Evolutionary conservation across 1,140 invertebrate species (phyloP).

Genomic region (Rhysida immarginata): DNA sequence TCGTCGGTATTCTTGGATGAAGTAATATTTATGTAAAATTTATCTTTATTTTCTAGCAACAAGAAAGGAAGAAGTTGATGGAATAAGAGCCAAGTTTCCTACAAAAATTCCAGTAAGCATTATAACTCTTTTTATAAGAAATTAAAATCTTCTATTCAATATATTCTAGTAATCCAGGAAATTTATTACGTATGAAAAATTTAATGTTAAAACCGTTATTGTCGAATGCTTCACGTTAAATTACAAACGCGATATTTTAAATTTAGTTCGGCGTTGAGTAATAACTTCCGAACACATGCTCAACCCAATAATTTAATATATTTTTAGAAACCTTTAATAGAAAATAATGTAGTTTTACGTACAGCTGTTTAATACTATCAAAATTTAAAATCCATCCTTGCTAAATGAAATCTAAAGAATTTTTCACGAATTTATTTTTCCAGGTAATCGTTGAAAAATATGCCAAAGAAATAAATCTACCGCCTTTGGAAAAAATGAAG

Average conservation of each 20-base stretch:
- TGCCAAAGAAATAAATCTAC: constrained; percentile 47
- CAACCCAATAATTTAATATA: no score
- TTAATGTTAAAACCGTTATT: no score
- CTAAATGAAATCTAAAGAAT: constrained; percentile 18
- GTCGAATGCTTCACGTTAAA: no score
- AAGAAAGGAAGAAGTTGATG: constrained; percentile 32
- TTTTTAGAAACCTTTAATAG: no score
- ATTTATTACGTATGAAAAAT: constrained; percentile 11
- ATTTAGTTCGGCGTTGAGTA: no score
- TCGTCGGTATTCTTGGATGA: no score
- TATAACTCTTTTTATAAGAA: neutral
- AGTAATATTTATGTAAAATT: neutral
- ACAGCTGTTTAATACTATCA: no score
- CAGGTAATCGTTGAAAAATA: constrained; percentile 58
- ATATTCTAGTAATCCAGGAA: constrained; percentile 18
- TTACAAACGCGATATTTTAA: no score
- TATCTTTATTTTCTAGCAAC: constrained; percentile 26
- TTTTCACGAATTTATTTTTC: no score
- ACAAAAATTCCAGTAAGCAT: constrained; percentile 33
- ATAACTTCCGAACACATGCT: no score
- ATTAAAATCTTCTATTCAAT: constrained; percentile 6
- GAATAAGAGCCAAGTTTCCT: constrained; percentile 33
- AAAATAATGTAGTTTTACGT: no score
- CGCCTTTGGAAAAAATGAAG: constrained; percentile 53
- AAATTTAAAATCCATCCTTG: constrained; percentile 15